phyloP scores from a whole-genome alignment of 2,888 invertebrate genomes.

The Agriotes lineatus region DNA sequence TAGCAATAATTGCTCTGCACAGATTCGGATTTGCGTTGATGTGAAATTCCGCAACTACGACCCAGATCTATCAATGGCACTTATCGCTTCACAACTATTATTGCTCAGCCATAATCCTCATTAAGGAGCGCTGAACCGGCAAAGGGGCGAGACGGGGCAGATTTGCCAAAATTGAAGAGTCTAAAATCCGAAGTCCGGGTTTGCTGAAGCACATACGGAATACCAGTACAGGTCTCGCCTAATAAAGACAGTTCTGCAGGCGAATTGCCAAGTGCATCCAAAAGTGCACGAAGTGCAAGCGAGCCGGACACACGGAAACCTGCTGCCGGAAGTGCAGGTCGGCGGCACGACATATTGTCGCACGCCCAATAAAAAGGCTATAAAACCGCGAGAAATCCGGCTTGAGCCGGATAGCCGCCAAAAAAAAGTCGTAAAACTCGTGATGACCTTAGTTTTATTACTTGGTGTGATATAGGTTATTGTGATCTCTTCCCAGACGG shows the following conservation, averaged over 20 bases:
- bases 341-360: neutral
- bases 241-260: no score
- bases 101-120: no score
- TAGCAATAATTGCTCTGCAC: neutral
- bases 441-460: conserved; percentile 19
- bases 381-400: neutral
- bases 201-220: no score
- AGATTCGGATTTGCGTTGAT: neutral
- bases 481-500: neutral
- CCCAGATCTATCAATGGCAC: neutral
- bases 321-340: no score
- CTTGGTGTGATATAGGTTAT: neutral
- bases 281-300: neutral
- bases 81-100: neutral
- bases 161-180: neutral
- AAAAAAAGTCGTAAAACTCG: conserved; percentile 9
- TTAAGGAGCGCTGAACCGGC: neutral
- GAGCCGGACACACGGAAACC: neutral
- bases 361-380: conserved; percentile 6
- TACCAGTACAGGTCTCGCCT: no score
- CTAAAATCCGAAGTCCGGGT: neutral
- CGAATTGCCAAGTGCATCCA: neutral
- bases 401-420: neutral
- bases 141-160: neutral
- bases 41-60: conserved; percentile 2